These are phyloP conservation scores for Pseudonaja textilis DNA, from an alignment of 2,113 vertebrate species.

Conservation along the genomic window DNA sequence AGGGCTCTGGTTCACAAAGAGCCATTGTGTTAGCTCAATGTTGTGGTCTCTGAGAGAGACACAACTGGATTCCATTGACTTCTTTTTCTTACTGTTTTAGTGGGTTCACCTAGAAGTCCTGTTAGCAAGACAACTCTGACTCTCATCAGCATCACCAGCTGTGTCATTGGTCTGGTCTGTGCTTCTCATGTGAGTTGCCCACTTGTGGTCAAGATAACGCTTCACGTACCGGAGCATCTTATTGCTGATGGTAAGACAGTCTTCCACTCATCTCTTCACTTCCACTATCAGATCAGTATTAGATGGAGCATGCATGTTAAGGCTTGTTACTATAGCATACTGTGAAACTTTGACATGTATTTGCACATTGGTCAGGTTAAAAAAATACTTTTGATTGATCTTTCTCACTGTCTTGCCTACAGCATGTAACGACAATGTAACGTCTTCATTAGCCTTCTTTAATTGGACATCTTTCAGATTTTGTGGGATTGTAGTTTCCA, in stretches of 20 bases:
- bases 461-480: neutral
- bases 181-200: slow-evolving; percentile 90
- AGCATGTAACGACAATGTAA: neutral
- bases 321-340: neutral
- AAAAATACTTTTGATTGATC: neutral
- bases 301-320: neutral
- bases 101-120: slow-evolving; percentile 93
- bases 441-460: neutral
- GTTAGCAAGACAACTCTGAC: slow-evolving; percentile 98
- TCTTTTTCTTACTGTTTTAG: slow-evolving; percentile 38
- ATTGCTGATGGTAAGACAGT: slow-evolving; percentile 87
- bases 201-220: slow-evolving; percentile 89
- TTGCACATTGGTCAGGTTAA: neutral
- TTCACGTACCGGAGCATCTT: slow-evolving; percentile 95
- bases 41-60: neutral
- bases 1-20: neutral
- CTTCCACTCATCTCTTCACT: accelerated
- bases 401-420: neutral
- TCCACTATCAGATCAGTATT: neutral
- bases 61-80: slow-evolving; percentile 19
- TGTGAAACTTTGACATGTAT: neutral
- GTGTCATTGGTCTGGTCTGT: slow-evolving; percentile 89
- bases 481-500: neutral
- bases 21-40: neutral
- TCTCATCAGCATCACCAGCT: slow-evolving; percentile 93